Conservation (phyloP, 2,797 vertebrate species). For the Nannoperca australis region DNA sequence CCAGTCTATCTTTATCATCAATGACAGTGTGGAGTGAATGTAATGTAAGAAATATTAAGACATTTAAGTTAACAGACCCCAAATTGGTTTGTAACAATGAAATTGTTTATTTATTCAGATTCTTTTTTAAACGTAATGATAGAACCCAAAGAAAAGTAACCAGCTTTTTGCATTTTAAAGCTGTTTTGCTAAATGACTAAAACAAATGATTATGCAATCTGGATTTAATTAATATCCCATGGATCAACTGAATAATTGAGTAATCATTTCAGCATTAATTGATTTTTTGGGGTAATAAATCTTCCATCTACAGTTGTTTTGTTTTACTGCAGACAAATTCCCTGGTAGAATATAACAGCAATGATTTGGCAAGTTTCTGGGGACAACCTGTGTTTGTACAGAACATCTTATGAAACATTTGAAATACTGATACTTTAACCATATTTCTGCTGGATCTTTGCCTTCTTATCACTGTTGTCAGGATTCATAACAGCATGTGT, state of each 20-base stretch:
- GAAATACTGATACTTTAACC: not conserved
- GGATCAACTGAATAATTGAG: conserved; percentile 55
- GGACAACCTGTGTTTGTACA: not conserved
- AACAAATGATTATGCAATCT: conserved; percentile 49
- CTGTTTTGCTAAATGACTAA: conserved; percentile 55
- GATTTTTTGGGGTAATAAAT: conserved; percentile 58
- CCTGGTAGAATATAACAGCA: not conserved
- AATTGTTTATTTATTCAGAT: not conserved
- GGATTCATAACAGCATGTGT: conserved; percentile 66
- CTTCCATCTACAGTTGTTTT: conserved; percentile 38
- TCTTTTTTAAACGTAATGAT: not conserved
- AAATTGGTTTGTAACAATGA: not conserved
- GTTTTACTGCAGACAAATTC: conserved; percentile 16
- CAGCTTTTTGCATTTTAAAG: conserved; percentile 20
- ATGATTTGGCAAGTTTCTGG: not conserved
- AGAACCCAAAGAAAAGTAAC: not conserved
- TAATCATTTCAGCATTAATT: conserved; percentile 65
- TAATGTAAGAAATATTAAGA: not conserved
- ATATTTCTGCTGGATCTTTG: conserved; percentile 32
- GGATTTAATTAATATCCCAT: conserved; percentile 61
- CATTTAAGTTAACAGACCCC: not conserved
- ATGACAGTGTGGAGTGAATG: not conserved
- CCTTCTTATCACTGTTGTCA: conserved; percentile 39
- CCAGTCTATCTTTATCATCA: not conserved
- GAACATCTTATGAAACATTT: not conserved